Conservation (phyloP, 1,140 invertebrate genomes). For the Riptortus pedestris region DNA sequence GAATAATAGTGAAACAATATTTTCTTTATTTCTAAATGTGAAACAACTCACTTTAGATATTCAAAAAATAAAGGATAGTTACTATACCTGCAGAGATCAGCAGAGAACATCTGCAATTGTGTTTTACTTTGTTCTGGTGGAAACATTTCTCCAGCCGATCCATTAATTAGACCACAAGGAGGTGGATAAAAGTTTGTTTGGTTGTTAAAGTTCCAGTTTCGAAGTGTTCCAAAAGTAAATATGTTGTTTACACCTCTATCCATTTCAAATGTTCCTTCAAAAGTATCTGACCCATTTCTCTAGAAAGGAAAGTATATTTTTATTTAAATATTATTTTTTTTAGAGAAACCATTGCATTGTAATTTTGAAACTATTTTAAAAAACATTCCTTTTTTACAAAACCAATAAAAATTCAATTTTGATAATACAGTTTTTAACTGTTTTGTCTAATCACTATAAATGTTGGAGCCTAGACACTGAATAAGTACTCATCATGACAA, state of each 20-base stretch:
- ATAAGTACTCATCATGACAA: no score
- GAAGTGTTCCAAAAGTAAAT: conserved; percentile 49
- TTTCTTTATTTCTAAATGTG: no score
- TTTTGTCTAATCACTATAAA: no score
- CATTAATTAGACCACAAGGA: conserved; percentile 46
- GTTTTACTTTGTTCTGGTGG: conserved; percentile 48
- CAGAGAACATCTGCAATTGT: conserved; percentile 47
- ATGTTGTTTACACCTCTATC: conserved; percentile 52
- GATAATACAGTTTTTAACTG: no score
- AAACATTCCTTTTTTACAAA: no score
- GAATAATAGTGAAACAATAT: no score
- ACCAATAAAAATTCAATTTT: no score
- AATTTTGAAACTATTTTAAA: no score
- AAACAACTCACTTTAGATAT: no score
- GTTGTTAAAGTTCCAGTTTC: conserved; percentile 56
- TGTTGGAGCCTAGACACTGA: no score
- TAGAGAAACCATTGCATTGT: no score
- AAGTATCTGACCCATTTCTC: conserved; percentile 58
- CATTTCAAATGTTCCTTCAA: conserved; percentile 63
- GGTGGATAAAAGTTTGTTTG: conserved; percentile 48
- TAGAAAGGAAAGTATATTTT: conserved; percentile 33
- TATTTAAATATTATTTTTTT: neutral
- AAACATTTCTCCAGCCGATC: conserved; percentile 69
- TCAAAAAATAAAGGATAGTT: no score
- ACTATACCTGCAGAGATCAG: conserved; percentile 56